These are phyloP conservation scores for Epinotia demarniana DNA, from an alignment of 2,888 invertebrate genomes.

Conservation along the genomic window DNA sequence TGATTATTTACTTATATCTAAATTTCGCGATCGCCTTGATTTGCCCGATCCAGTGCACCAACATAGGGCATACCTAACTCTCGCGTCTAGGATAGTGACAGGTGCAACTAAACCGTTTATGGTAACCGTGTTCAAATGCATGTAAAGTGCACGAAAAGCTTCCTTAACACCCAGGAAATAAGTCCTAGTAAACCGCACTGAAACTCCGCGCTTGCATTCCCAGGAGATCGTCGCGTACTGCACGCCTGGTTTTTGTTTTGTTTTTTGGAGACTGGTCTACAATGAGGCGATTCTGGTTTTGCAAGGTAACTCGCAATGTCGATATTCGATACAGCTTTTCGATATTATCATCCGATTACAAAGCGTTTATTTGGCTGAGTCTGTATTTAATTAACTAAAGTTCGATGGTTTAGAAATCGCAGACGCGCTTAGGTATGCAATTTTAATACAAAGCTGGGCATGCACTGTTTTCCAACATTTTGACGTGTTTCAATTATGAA, in stretches of 20 bases:
- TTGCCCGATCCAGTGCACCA: no score
- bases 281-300: constrained; percentile 81
- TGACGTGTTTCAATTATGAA: no score
- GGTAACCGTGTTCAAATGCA: constrained; percentile 65
- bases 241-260: constrained; percentile 65
- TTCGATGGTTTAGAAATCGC: background rate
- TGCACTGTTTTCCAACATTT: no score
- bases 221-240: constrained; percentile 76
- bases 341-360: constrained; percentile 62
- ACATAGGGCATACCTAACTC: constrained; percentile 33
- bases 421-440: background rate
- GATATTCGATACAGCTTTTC: constrained; percentile 71
- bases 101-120: constrained; percentile 75
- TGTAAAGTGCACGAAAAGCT: constrained; percentile 56
- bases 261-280: constrained; percentile 79
- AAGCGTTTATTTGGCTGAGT: constrained; percentile 46
- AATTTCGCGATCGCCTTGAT: no score
- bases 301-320: constrained; percentile 77
- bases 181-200: constrained; percentile 57
- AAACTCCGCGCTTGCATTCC: constrained; percentile 73
- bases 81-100: constrained; percentile 69
- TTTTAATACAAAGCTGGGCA: background rate
- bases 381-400: constrained; percentile 26
- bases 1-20: no score
- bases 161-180: constrained; percentile 61